Conservation (phyloP, 2,888 invertebrate genomes). For the Opisthograptis luteolata region DNA sequence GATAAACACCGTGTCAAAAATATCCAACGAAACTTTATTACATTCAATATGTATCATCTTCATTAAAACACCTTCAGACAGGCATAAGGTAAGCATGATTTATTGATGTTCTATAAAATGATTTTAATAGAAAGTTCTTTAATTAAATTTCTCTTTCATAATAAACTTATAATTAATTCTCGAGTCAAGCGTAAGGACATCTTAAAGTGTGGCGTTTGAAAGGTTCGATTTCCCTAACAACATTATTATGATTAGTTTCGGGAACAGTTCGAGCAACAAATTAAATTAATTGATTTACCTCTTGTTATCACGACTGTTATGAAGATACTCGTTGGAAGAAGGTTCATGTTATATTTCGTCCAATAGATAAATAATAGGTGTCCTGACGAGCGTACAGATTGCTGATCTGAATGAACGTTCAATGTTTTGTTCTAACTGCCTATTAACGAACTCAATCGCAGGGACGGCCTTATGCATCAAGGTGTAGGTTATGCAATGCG, state of each 20-base stretch:
- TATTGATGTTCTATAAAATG: conserved; percentile 1
- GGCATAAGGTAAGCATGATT: conserved; percentile 7
- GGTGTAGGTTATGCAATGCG: conserved; percentile 1
- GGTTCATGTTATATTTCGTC: conserved; percentile 18
- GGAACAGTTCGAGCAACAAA: conserved; percentile 7
- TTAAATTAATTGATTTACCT: conserved; percentile 27
- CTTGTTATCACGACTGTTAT: conserved; percentile 21
- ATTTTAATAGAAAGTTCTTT: conserved; percentile 29
- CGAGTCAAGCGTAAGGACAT: conserved; percentile 14
- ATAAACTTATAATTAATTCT: conserved; percentile 28
- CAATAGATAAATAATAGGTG: no score
- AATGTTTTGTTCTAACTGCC: conserved; percentile 18
- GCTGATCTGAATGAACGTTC: conserved; percentile 15
- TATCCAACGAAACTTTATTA: neutral
- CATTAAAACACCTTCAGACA: neutral
- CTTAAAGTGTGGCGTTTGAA: conserved; percentile 23
- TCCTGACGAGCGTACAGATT: conserved; percentile 1
- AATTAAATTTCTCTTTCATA: conserved; percentile 25
- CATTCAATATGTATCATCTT: neutral
- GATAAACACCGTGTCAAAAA: conserved; percentile 31
- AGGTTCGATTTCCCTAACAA: conserved; percentile 26
- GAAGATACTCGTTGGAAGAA: conserved; percentile 12
- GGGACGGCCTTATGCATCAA: conserved; percentile 20
- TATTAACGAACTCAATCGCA: conserved; percentile 1
- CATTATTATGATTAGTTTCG: conserved; percentile 18